phyloP scores from a whole-genome alignment of 2,797 vertebrate species.

The Siniperca obscura region DNA sequence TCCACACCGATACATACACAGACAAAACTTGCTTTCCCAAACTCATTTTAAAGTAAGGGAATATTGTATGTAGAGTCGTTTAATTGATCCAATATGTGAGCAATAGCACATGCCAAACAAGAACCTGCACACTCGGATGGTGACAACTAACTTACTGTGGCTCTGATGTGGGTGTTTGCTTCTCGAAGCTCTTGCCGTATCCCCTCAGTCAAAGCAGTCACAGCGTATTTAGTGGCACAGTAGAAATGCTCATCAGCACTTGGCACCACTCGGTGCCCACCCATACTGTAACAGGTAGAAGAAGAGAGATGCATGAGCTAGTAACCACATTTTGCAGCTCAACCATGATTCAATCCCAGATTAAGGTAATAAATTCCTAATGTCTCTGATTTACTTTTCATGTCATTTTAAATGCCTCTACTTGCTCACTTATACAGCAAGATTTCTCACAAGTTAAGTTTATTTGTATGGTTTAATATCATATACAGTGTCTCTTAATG shows the following conservation, averaged over 20 bases:
- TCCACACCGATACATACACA: neutral
- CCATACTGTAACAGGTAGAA: conserved; percentile 86
- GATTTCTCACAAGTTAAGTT: neutral
- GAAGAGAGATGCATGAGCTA: neutral
- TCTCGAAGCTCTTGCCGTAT: conserved; percentile 94
- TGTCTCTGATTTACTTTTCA: neutral
- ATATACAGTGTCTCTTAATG: neutral
- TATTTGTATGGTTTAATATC: conserved; percentile 1
- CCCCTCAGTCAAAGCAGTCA: conserved; percentile 95
- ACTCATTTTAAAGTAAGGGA: neutral
- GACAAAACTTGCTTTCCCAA: neutral
- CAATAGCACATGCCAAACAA: neutral
- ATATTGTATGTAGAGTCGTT: neutral
- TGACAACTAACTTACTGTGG: conserved; percentile 87
- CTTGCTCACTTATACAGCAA: neutral
- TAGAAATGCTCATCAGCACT: conserved; percentile 92
- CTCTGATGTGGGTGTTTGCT: conserved; percentile 93
- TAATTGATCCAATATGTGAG: neutral
- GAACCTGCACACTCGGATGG: neutral
- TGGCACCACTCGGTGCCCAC: conserved; percentile 88
- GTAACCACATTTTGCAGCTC: neutral
- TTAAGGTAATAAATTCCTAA: neutral
- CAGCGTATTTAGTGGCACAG: conserved; percentile 94
- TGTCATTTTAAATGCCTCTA: conserved; percentile 8
- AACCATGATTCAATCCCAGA: neutral